Conservation (phyloP, 2,888 invertebrate genomes). For the Thumatha senex region DNA sequence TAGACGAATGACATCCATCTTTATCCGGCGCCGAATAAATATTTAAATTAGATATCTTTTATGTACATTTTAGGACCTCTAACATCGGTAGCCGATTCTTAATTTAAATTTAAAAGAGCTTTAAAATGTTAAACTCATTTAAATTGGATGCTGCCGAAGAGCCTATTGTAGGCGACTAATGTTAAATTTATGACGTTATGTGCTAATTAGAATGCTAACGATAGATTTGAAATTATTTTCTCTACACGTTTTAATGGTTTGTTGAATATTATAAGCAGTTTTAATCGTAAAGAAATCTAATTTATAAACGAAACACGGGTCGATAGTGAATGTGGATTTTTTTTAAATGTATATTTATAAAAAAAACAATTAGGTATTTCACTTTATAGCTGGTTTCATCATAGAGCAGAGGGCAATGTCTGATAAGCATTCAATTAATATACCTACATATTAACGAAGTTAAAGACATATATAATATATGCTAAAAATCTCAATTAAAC, state of each 20-base stretch:
- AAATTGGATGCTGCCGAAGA: conserved; percentile 20
- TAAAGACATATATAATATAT: too few species aligned
- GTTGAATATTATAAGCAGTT: not conserved
- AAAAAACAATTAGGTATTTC: too few species aligned
- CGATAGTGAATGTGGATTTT: too few species aligned
- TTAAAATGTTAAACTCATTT: conserved; percentile 30
- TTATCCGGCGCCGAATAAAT: conserved; percentile 54
- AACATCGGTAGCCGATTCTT: conserved; percentile 33
- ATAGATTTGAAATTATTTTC: conserved; percentile 8
- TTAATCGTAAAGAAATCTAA: too few species aligned
- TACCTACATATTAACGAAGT: too few species aligned
- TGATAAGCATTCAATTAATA: too few species aligned
- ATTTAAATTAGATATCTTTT: conserved; percentile 43
- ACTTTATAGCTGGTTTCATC: too few species aligned
- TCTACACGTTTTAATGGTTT: conserved; percentile 6
- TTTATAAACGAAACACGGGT: too few species aligned
- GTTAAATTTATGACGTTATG: conserved; percentile 30
- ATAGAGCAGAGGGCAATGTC: too few species aligned
- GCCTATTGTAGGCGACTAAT: conserved; percentile 29
- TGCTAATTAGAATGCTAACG: conserved; percentile 34
- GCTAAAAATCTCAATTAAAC: too few species aligned
- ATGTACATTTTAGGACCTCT: conserved; percentile 32
- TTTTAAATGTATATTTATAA: too few species aligned
- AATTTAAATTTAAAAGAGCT: conserved; percentile 37
- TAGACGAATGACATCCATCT: conserved; percentile 66